These are phyloP conservation scores for Elmis aenea DNA, from an alignment of 2,888 invertebrate species.

Conservation along the genomic window DNA sequence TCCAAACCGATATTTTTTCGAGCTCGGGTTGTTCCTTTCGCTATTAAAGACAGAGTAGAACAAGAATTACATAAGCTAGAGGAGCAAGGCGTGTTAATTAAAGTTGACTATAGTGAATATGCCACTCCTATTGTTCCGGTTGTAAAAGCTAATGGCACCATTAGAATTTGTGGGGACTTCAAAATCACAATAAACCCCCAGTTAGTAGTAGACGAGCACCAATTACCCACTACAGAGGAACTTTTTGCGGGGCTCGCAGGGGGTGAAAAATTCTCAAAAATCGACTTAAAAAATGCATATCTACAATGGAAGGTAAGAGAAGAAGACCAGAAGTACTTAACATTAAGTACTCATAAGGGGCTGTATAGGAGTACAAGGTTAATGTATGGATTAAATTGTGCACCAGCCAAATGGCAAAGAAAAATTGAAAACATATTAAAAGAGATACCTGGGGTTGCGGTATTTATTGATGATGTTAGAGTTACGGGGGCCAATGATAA, in stretches of 20 bases:
- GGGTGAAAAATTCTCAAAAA: constrained; percentile 3
- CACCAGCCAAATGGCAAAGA: constrained; percentile 7
- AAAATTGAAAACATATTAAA: constrained; percentile 5
- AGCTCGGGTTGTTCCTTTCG: no score
- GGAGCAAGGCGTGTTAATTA: background rate
- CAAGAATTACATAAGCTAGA: constrained; percentile 1
- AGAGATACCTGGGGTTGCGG: background rate
- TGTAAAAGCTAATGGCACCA: background rate
- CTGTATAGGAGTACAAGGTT: constrained; percentile 3
- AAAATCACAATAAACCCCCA: constrained; percentile 5
- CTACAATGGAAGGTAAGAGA: constrained; percentile 3
- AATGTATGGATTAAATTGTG: constrained; percentile 1
- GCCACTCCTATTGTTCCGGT: constrained; percentile 6
- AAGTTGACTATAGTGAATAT: constrained; percentile 1
- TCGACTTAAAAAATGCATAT: constrained; percentile 5
- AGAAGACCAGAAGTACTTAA: constrained; percentile 1
- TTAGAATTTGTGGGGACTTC: constrained; percentile 7
- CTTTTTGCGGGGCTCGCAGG: background rate
- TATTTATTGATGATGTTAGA: constrained; percentile 4
- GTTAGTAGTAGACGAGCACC: constrained; percentile 5
- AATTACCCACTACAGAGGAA: constrained; percentile 6
- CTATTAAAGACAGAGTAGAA: background rate
- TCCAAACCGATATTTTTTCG: no score
- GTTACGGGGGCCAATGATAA: background rate
- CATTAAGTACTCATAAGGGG: constrained; percentile 7